These are phyloP conservation scores for Coluber constrictor DNA, from an alignment of 2,797 vertebrate genomes.

Conservation along the genomic window DNA sequence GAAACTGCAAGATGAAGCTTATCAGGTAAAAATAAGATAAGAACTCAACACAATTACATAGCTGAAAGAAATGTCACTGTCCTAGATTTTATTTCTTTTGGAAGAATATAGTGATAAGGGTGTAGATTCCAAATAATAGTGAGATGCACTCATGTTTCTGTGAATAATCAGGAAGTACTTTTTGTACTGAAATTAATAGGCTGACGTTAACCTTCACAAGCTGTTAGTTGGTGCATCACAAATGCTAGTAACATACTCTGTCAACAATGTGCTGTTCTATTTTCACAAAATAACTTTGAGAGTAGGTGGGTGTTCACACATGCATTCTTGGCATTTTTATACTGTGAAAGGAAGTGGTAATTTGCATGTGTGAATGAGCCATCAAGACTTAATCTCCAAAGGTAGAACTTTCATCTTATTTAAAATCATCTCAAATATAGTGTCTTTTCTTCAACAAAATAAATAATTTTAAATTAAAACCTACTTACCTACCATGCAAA, in stretches of 20 bases:
- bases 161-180: neutral
- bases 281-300: neutral
- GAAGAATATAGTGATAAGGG: neutral
- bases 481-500: neutral
- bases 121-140: constrained; percentile 25
- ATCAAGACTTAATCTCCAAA: neutral
- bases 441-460: neutral
- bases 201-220: constrained; percentile 6
- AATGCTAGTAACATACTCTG: constrained; percentile 23
- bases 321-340: neutral
- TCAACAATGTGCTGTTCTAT: constrained; percentile 3
- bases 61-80: neutral
- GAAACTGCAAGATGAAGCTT: constrained; percentile 85
- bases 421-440: neutral
- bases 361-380: constrained; percentile 21
- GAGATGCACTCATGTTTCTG: neutral
- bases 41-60: neutral
- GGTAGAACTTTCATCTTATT: neutral
- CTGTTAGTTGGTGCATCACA: constrained; percentile 18
- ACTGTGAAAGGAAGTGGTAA: neutral
- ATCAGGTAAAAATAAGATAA: constrained; percentile 77
- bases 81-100: neutral
- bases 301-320: neutral
- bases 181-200: neutral
- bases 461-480: neutral